phyloP scores from a whole-genome alignment of 2,113 vertebrate species.

The Erpornis zantholeuca region DNA sequence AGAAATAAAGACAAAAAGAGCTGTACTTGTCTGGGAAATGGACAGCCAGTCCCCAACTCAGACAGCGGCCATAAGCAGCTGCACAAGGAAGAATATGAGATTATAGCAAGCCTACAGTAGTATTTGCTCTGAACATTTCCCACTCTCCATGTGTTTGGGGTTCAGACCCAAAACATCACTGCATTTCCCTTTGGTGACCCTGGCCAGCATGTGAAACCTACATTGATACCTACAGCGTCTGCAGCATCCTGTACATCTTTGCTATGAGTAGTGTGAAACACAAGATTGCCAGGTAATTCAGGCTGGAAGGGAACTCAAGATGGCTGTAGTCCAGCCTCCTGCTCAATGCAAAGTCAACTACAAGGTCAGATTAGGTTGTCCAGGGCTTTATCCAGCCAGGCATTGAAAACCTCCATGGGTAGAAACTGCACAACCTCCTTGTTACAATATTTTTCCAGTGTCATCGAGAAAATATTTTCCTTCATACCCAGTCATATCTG shows the following conservation, averaged over 20 bases:
- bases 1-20: conserved; percentile 30
- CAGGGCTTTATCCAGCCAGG: neutral
- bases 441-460: neutral
- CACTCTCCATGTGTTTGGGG: neutral
- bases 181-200: neutral
- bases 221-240: neutral
- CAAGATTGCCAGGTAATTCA: neutral
- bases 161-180: neutral
- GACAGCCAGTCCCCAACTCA: neutral
- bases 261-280: neutral
- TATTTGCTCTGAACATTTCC: neutral
- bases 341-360: neutral
- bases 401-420: neutral
- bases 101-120: neutral
- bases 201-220: neutral
- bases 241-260: neutral
- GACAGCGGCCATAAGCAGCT: neutral
- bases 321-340: neutral
- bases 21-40: neutral
- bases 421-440: neutral
- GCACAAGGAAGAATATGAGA: neutral
- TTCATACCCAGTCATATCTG: neutral
- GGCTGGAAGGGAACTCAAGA: neutral
- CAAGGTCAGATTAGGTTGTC: neutral
- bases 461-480: neutral